Conservation (phyloP, 2,797 vertebrate species). For the Falco berigora region DNA sequence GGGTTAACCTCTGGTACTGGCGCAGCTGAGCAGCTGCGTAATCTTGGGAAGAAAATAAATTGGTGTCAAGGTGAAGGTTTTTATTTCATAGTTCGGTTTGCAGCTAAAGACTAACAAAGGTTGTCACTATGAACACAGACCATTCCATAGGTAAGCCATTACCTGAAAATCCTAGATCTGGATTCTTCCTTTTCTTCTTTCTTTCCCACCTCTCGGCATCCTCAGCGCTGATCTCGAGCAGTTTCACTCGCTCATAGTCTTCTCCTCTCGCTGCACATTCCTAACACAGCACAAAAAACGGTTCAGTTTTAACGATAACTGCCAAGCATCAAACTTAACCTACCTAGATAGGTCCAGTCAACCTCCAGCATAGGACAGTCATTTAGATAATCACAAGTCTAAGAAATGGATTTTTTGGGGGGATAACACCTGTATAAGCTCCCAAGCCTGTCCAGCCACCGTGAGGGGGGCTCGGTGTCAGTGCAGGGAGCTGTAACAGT, state of each 20-base stretch:
- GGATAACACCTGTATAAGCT: rapidly evolving
- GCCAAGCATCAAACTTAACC: background rate
- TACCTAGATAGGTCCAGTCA: background rate
- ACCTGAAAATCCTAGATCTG: conserved; percentile 96
- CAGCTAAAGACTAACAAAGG: background rate
- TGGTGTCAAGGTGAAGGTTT: rapidly evolving
- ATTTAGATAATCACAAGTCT: rapidly evolving
- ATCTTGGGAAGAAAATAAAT: conserved; percentile 68
- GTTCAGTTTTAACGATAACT: background rate
- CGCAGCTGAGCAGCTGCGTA: conserved; percentile 93
- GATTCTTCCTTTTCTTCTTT: conserved; percentile 92
- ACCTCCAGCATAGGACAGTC: rapidly evolving
- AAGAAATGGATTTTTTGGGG: rapidly evolving
- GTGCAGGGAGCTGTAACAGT: rapidly evolving
- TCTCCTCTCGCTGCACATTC: conserved; percentile 87
- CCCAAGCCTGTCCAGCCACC: rapidly evolving
- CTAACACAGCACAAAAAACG: conserved; percentile 51
- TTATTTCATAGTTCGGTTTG: rapidly evolving
- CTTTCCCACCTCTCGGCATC: conserved; percentile 92
- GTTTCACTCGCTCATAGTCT: conserved; percentile 87
- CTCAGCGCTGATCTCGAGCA: conserved; percentile 91
- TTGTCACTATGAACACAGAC: rapidly evolving
- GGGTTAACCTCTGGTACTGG: conserved; percentile 93
- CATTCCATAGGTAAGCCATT: rapidly evolving
- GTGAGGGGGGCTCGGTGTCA: rapidly evolving